Percentiles rank a stretch among this genome's conserved stretches.
Conservation (phyloP, 2,888 invertebrate genomes). For the Cephus pulcher region DNA sequence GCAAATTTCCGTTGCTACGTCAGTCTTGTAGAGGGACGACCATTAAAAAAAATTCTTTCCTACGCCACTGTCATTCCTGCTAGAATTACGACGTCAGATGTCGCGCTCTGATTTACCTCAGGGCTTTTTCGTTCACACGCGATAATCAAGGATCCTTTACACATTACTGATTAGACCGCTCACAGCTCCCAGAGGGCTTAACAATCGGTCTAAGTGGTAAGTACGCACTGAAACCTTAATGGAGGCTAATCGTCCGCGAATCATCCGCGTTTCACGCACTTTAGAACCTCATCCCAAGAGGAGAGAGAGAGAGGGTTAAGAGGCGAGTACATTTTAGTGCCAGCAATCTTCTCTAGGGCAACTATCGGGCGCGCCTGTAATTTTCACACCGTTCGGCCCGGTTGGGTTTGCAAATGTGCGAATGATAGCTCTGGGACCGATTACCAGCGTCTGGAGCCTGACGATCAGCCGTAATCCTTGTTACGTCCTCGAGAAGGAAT, state of each 20-base stretch:
- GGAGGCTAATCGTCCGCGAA: slow-evolving; percentile 52
- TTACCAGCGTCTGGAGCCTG: slow-evolving; percentile 7
- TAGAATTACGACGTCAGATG: neutral
- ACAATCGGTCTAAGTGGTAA: slow-evolving; percentile 53
- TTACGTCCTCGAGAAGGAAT: neutral
- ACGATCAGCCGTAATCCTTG: neutral
- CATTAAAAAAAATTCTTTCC: neutral
- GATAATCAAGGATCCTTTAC: slow-evolving; percentile 26
- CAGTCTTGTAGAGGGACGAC: neutral
- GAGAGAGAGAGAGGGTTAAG: neutral
- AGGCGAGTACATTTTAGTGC: slow-evolving; percentile 41
- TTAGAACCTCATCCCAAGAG: slow-evolving; percentile 17
- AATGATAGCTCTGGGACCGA: slow-evolving; percentile 49
- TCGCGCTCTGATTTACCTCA: neutral
- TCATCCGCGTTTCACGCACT: slow-evolving; percentile 45
- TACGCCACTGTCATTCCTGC: neutral
- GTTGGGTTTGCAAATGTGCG: slow-evolving; percentile 58
- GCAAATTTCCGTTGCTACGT: neutral
- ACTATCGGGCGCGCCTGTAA: slow-evolving; percentile 46
- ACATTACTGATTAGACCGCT: slow-evolving; percentile 25
- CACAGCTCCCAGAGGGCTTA: slow-evolving; percentile 28
- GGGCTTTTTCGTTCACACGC: neutral
- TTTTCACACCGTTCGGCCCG: slow-evolving; percentile 60
- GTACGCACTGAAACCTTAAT: slow-evolving; percentile 48
- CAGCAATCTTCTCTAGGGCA: slow-evolving; percentile 45